phyloP scores from a whole-genome alignment of 2,113 vertebrate species.

The Xiphorhynchus elegans region DNA sequence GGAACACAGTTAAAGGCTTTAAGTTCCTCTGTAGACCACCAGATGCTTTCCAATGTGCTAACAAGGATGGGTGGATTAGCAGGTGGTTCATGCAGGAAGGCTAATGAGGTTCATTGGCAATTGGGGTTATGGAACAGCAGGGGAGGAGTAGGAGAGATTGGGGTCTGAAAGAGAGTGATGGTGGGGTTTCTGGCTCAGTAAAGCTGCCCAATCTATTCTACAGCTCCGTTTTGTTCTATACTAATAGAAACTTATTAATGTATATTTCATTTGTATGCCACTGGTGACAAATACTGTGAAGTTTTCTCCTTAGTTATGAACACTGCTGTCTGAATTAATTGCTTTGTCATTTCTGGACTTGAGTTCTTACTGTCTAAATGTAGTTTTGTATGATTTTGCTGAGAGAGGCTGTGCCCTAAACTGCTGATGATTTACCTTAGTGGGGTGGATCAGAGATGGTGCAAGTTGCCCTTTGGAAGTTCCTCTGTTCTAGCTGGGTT shows the following conservation, averaged over 20 bases:
- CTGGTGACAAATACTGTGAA: no score
- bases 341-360: neutral
- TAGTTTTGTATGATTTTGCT: neutral
- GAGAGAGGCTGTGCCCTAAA: neutral
- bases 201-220: neutral
- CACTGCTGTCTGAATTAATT: neutral
- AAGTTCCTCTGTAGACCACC: neutral
- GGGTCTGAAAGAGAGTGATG: neutral
- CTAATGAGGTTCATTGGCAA: slow-evolving; percentile 27
- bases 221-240: neutral
- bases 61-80: slow-evolving; percentile 28
- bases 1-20: neutral
- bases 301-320: neutral
- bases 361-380: neutral
- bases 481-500: neutral
- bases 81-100: slow-evolving; percentile 15
- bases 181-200: neutral
- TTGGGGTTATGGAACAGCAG: neutral
- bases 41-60: slow-evolving; percentile 12
- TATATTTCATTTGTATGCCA: neutral
- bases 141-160: neutral
- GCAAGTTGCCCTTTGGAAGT: neutral
- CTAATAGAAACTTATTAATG: neutral
- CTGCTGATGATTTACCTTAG: neutral
- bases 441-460: neutral